These are phyloP conservation scores for Euproctis similis DNA, from an alignment of 2,888 invertebrate genomes.

Conservation along the genomic window DNA sequence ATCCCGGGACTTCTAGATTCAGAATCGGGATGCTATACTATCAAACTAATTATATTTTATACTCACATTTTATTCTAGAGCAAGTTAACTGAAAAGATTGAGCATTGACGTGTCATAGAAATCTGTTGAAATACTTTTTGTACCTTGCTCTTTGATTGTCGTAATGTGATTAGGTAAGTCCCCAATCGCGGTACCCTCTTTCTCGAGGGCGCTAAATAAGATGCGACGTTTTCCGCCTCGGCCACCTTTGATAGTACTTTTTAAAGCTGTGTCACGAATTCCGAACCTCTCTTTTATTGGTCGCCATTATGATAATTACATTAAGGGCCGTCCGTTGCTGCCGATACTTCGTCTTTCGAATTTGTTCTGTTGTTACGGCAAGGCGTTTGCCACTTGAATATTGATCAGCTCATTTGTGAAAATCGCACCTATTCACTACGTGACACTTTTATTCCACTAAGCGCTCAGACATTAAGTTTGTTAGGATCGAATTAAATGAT, in stretches of 20 bases:
- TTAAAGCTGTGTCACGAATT: constrained; percentile 71
- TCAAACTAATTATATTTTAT: too few relatives aligned
- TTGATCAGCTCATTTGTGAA: constrained; percentile 68
- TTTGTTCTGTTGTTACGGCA: constrained; percentile 70
- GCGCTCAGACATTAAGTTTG: constrained; percentile 30
- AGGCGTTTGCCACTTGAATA: constrained; percentile 67
- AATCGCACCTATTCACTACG: constrained; percentile 70
- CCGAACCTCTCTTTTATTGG: constrained; percentile 71
- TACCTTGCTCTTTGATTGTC: constrained; percentile 60
- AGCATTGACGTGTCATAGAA: constrained; percentile 68
- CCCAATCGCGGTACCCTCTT: constrained; percentile 50
- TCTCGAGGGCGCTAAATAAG: constrained; percentile 67
- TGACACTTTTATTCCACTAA: constrained; percentile 56
- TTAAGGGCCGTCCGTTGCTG: constrained; percentile 64
- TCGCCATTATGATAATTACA: constrained; percentile 73
- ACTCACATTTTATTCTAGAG: neutral
- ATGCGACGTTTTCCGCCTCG: constrained; percentile 71
- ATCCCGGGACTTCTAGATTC: too few relatives aligned
- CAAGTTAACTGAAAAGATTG: constrained; percentile 49
- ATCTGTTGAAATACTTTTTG: constrained; percentile 66
- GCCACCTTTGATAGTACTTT: constrained; percentile 72
- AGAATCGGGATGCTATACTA: constrained; percentile 3
- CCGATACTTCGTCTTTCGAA: constrained; percentile 71
- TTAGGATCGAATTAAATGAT: constrained; percentile 33
- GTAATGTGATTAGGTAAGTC: constrained; percentile 69